phyloP scores from a whole-genome alignment of 2,113 vertebrate species.

The Chaetodon trifascialis region DNA sequence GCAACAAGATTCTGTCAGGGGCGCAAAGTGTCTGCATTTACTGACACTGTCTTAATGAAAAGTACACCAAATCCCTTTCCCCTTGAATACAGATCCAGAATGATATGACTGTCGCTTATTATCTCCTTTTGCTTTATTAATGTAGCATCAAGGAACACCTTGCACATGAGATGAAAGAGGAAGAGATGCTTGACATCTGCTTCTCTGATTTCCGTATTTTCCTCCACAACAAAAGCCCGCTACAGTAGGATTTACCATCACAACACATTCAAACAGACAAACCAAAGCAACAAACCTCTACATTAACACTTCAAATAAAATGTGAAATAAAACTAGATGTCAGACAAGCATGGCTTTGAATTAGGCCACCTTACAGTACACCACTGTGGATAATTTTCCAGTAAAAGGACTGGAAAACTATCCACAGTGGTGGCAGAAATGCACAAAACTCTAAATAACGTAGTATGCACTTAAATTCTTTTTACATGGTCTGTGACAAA shows the following conservation, averaged over 20 bases:
- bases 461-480: background rate
- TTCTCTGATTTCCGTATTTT: background rate
- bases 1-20: background rate
- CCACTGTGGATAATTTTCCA: background rate
- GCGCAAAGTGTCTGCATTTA: background rate
- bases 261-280: background rate
- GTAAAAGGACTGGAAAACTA: background rate
- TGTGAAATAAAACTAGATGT: background rate
- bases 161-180: background rate
- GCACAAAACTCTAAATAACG: background rate
- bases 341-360: background rate
- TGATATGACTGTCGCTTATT: background rate
- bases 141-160: background rate
- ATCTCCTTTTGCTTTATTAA: background rate
- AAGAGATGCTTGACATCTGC: background rate
- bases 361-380: background rate
- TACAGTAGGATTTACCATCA: background rate
- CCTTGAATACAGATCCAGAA: background rate
- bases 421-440: background rate
- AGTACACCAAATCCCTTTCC: background rate
- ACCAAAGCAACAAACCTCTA: background rate
- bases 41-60: background rate
- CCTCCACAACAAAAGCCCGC: background rate
- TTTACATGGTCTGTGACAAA: conserved; percentile 11
- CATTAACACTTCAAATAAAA: background rate